Evolutionary conservation across 2,797 vertebrate genomes (phyloP), one percentile per base, ranked within the genome.

Genomic region (Hipposideros larvatus): DNA sequence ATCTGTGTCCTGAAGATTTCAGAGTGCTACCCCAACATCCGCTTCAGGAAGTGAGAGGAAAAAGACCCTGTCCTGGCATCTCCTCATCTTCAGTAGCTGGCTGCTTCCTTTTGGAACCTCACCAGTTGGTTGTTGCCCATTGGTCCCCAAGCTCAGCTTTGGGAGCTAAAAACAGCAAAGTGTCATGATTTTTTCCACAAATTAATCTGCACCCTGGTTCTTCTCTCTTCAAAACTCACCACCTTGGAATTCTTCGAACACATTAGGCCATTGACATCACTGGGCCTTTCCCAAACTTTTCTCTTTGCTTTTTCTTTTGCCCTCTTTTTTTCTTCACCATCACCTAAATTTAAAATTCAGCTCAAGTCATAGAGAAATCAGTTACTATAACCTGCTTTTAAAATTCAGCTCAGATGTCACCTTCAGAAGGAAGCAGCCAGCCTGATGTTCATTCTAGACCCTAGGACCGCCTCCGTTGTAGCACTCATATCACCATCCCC

Each of bases 1-100:
- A 34, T 87, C 43, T 80, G 53, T 86, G 31, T 94, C 65, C 59
- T 96, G 41, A 71, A 31, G 37, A 90, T 91, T 94, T 97, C 94
- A 66, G 41, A 88, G 80, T 95, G 43, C 82, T 87, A 8, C 78
- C 55, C 59, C 41, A 92, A n/a, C 9, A 84, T 87, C 41, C 79
- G 41, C 55, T 82, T 74, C n/a, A 70, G 75, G 31, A 94, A 68
- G 19, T 74, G 41, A 55, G 51, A 78, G n/a, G 75, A 34, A 51
- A 92, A 89, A 74, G 46, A 55, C 10, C 71, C 26, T n/a, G 43
- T 79, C 53, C 41, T 68, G 73, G 37, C 22, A 41, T 80, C 51
- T 61, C 53, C 70, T 83, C 78, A 53, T 90, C 26, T 55, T 80
- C 10, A 41, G 14, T 82, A 71, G 37, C 74, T 87, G 34, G 16